These are phyloP conservation scores for Aphelenchoides bicaudatus DNA, from an alignment of 2,888 invertebrate genomes.

Conservation along the genomic window DNA sequence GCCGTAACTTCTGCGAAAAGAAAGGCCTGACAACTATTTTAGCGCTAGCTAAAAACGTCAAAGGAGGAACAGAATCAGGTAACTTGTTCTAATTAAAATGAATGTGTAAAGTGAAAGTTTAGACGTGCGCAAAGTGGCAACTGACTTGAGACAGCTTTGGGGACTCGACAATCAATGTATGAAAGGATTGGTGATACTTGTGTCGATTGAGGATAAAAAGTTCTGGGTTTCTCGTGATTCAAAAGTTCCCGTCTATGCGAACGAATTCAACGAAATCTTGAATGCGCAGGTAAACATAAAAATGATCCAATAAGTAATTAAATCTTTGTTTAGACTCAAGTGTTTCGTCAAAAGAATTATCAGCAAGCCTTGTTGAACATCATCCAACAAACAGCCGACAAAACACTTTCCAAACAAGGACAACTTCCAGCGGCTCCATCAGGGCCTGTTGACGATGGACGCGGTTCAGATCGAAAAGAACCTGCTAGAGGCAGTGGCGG, in stretches of 20 bases:
- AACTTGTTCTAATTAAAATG: neutral
- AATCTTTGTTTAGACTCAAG: conserved; percentile 36
- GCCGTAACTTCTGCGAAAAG: conserved; percentile 49
- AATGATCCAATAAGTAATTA: conserved; percentile 18
- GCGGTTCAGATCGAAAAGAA: conserved; percentile 12
- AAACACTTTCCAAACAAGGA: conserved; percentile 46
- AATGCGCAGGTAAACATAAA: conserved; percentile 31
- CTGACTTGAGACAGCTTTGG: conserved; percentile 49
- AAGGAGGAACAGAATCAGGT: conserved; percentile 47
- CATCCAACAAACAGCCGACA: conserved; percentile 44
- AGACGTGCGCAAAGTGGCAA: conserved; percentile 53
- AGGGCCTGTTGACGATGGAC: conserved; percentile 19
- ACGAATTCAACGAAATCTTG: conserved; percentile 52
- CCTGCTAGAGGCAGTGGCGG: conserved; percentile 27
- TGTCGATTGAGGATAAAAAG: conserved; percentile 51
- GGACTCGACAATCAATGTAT: conserved; percentile 52
- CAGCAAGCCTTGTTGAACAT: conserved; percentile 48
- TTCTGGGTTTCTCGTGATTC: conserved; percentile 56
- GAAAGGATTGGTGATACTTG: conserved; percentile 46
- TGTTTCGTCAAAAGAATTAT: conserved; percentile 44
- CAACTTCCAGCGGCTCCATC: conserved; percentile 26
- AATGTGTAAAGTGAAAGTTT: conserved; percentile 25
- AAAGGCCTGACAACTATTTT: conserved; percentile 55
- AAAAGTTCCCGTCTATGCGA: conserved; percentile 50
- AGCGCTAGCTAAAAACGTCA: conserved; percentile 48